Evolutionary conservation across 2,888 invertebrate genomes (phyloP), one percentile per base, ranked within the genome.

Genomic region (Mythimna albipuncta): DNA sequence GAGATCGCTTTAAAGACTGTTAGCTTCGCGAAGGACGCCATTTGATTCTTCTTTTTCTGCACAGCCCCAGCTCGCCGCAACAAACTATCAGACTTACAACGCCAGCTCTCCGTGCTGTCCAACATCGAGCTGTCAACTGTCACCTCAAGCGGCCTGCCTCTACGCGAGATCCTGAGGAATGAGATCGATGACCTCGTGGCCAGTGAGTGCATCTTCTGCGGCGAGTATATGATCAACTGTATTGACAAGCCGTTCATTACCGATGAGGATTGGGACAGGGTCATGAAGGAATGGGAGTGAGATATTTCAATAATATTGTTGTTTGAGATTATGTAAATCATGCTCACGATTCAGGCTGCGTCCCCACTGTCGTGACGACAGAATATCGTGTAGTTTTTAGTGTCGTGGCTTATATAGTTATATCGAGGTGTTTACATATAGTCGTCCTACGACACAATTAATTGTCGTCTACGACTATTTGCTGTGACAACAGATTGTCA

Each of bases 181-280:
- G 98, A 99, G 87, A 97, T 99, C 52, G 99, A 99, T 93, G 98
- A 98, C 88, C 97, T 99, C 3, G 97, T 99, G 2, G 99, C 99
- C 1, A 97, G 98, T 0, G 99, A 99, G 94, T 99, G 99, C 92
- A 96, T 99, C 7, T 99, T 98, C 94, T 99, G 99, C 91, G 99
- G 99, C 5, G 98, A 99, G 84, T 97, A 98, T 87, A 99, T 99
- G 98, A 99, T 99, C 88, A 97, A 98, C 82, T 97, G 98, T 59
- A 98, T 99, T 72, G 99, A 99, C 92, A 97, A 98, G 87, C 98
- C 99, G 2, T 99, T 99, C 91, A 98, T 99, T 59, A 97, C 97
- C 19, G 98, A 98, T 75, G 97, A 97, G 70, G 98, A 98, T 80
- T 99, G 98, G 97, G 98, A 98, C 73, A 95, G 97, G 79, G 97